phyloP scores from a whole-genome alignment of 2,797 vertebrate genomes.

The Pteronotus mesoamericanus region DNA sequence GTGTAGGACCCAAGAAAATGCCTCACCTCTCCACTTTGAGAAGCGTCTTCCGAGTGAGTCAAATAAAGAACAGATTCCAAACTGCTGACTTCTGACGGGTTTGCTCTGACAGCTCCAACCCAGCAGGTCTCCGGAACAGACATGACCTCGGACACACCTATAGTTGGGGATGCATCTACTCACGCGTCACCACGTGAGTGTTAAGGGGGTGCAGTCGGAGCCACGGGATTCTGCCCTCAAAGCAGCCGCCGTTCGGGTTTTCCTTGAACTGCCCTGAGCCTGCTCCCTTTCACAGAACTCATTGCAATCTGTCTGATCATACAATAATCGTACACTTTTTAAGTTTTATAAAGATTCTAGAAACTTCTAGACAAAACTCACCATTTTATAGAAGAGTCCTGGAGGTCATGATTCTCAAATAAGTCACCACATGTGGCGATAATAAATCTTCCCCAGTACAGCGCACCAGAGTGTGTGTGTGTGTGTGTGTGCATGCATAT shows the following conservation, averaged over 20 bases:
- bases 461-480: background rate
- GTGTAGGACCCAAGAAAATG: background rate
- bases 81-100: background rate
- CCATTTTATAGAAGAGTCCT: background rate
- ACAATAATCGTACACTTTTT: background rate
- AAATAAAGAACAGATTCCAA: background rate
- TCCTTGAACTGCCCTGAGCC: background rate
- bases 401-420: background rate
- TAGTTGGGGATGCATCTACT: background rate
- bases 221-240: background rate
- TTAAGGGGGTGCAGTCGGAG: background rate
- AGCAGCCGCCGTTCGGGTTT: background rate
- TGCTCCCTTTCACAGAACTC: constrained; percentile 23
- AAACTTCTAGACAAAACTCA: constrained; percentile 13
- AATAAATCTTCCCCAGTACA: background rate
- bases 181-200: background rate
- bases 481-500: too few relatives aligned
- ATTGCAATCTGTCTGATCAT: background rate
- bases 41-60: background rate
- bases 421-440: background rate
- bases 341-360: background rate
- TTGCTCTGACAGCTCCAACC: background rate
- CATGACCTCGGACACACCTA: background rate
- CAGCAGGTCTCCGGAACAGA: background rate
- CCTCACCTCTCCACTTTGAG: background rate